A percentile compares a stretch with the other conserved stretches of the same genome.
These are phyloP conservation scores for Pseudochirops corinnae DNA, from an alignment of 2,797 vertebrate species.

Conservation along the genomic window DNA sequence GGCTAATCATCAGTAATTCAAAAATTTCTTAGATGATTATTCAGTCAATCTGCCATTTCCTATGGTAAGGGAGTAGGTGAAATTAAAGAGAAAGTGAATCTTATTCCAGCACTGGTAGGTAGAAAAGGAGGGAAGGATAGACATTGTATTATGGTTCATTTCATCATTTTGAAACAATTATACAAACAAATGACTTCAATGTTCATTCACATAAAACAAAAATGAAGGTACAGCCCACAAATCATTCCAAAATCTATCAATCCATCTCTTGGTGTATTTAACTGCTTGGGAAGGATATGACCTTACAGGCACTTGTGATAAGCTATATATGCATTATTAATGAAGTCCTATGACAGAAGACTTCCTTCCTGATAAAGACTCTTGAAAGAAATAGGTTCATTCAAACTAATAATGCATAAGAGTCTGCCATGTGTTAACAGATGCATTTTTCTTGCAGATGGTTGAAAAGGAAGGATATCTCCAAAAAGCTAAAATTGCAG, in stretches of 20 bases:
- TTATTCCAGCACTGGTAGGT: background rate
- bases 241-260: constrained; percentile 43
- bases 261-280: constrained; percentile 63
- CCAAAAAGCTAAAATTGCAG: constrained; percentile 94
- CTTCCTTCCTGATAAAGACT: constrained; percentile 50
- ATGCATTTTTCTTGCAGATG: constrained; percentile 84
- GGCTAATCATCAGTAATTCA: background rate
- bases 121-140: constrained; percentile 54
- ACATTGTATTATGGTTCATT: constrained; percentile 43
- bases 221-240: constrained; percentile 53
- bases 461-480: constrained; percentile 92
- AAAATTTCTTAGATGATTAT: background rate
- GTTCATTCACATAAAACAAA: constrained; percentile 25
- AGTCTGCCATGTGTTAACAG: constrained; percentile 67
- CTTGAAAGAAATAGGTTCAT: constrained; percentile 58
- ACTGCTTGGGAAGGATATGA: constrained; percentile 57
- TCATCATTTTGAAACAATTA: constrained; percentile 40
- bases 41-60: background rate
- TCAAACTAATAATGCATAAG: constrained; percentile 55
- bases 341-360: constrained; percentile 30
- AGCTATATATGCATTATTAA: constrained; percentile 56
- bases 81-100: background rate
- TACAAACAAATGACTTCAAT: constrained; percentile 54
- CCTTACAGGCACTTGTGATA: constrained; percentile 39
- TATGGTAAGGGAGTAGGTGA: background rate